phyloP scores from a whole-genome alignment of 92 coral and sea anemone species.

The Meandrina meandrites region DNA sequence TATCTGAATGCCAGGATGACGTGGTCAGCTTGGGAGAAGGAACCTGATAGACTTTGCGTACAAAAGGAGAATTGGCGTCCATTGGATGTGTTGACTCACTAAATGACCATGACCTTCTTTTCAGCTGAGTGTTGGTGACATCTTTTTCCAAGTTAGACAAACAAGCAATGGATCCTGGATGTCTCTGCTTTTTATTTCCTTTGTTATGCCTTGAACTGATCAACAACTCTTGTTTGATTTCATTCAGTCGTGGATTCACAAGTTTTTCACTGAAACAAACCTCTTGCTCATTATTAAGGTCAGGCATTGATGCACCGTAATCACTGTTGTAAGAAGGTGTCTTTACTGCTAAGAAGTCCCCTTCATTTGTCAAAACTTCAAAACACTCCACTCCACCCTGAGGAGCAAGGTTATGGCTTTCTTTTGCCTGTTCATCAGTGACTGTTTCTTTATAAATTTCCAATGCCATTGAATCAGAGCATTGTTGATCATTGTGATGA shows the following conservation, averaged over 20 bases:
- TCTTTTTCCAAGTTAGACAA: conserved; percentile 29
- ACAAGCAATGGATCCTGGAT: conserved; percentile 60
- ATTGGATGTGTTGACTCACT: conserved; percentile 28
- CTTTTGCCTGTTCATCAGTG: not conserved
- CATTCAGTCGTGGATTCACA: conserved; percentile 31
- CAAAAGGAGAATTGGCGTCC: conserved; percentile 9
- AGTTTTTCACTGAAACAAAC: not conserved
- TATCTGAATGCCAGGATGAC: conserved; percentile 20
- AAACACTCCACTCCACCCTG: not conserved
- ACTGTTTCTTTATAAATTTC: not conserved
- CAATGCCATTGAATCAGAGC: not conserved
- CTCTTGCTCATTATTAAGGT: not conserved
- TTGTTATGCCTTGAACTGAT: not conserved
- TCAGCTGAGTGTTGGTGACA: conserved; percentile 9
- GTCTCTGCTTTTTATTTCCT: not conserved
- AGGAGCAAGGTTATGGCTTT: not conserved
- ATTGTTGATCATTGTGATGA: not conserved
- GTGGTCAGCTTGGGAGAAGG: conserved; percentile 17
- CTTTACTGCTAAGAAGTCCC: not conserved
- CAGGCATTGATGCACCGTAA: not conserved
- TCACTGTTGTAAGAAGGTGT: not conserved
- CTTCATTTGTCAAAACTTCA: not conserved
- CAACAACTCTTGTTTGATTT: conserved; percentile 25
- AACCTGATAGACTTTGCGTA: conserved; percentile 1
- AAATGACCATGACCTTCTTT: conserved; percentile 73